Conservation (phyloP, 2,797 vertebrate genomes). For the Alca torda region DNA sequence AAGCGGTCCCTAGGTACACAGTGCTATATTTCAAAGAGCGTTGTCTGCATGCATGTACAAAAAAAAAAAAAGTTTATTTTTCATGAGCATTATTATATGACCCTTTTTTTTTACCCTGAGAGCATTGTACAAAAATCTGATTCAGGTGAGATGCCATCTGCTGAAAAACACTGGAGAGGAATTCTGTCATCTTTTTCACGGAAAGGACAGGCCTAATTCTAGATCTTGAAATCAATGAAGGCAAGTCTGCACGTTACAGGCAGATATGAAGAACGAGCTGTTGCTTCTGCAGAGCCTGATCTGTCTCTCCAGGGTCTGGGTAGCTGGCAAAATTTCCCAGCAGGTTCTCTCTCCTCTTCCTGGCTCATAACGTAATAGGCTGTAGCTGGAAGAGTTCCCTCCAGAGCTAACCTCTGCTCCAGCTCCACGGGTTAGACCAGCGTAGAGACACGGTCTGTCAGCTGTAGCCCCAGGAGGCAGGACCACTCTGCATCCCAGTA, state of each 20-base stretch:
- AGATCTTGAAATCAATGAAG: background rate
- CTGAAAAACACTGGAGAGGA: background rate
- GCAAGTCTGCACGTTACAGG: background rate
- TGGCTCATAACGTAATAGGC: background rate
- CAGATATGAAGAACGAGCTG: background rate
- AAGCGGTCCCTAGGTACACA: background rate
- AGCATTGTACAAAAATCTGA: background rate
- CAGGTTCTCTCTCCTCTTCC: background rate
- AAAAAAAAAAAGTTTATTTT: background rate
- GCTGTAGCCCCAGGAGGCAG: background rate
- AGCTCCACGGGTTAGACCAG: conserved; percentile 9
- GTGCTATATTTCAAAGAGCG: background rate
- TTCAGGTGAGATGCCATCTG: background rate
- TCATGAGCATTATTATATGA: background rate
- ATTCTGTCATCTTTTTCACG: background rate
- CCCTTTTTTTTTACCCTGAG: background rate
- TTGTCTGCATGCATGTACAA: background rate
- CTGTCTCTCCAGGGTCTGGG: background rate
- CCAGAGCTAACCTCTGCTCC: conserved; percentile 19
- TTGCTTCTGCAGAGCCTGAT: background rate
- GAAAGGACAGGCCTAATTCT: background rate
- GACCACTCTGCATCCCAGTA: background rate
- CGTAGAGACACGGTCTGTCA: background rate
- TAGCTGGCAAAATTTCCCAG: background rate
- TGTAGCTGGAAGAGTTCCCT: conserved; percentile 10